A percentile compares a stretch with the other conserved stretches of the same genome.
Evolutionary conservation across 2,888 invertebrate species (phyloP).

Genomic region (Himalopsyche anomala): DNA sequence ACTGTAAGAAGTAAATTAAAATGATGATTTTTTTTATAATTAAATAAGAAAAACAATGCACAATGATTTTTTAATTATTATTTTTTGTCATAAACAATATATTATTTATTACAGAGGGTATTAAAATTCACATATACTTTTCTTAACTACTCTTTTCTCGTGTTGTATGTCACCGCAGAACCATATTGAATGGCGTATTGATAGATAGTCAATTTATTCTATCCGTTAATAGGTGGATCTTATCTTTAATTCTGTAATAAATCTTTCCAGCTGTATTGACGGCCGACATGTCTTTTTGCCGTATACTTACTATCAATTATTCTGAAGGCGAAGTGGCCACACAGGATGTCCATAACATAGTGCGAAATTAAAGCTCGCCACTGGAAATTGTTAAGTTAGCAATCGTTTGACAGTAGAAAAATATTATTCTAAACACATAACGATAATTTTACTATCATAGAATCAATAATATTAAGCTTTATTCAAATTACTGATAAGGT

Average conservation of each 20-base stretch:
- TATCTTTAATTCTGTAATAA: conserved; percentile 38
- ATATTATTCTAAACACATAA: too few relatives aligned
- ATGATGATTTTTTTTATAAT: too few relatives aligned
- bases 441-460: too few relatives aligned
- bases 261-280: conserved; percentile 20
- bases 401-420: too few relatives aligned
- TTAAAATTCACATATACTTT: too few relatives aligned
- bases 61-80: too few relatives aligned
- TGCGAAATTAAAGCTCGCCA: background rate
- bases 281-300: conserved; percentile 22
- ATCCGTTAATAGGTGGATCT: conserved; percentile 22
- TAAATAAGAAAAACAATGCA: too few relatives aligned
- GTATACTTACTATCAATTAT: conserved; percentile 37
- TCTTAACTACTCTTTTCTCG: background rate
- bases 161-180: background rate
- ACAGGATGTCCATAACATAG: conserved; percentile 4
- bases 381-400: too few relatives aligned
- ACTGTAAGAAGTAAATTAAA: too few relatives aligned
- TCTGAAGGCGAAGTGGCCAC: background rate
- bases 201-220: conserved; percentile 14
- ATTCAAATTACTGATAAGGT: too few relatives aligned
- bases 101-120: too few relatives aligned
- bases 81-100: too few relatives aligned
- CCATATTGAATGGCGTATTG: conserved; percentile 16
- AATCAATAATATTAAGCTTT: conserved; percentile 64